A percentile compares a stretch with the other conserved stretches of the same genome.
phyloP scores from a whole-genome alignment of 1,140 invertebrate species.

The Plodia interpunctella region DNA sequence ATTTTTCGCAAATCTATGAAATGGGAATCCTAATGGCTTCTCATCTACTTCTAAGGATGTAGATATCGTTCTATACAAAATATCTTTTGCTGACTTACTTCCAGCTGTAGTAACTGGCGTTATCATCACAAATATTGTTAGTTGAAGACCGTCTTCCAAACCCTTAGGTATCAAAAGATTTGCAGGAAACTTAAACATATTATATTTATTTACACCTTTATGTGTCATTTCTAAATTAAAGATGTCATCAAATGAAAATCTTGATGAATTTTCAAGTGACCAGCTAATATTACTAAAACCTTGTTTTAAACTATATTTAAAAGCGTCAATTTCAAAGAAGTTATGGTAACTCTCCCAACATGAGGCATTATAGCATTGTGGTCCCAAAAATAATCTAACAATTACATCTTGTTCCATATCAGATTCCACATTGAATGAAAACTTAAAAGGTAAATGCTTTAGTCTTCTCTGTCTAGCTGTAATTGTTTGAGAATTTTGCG shows the following conservation, averaged over 20 bases:
- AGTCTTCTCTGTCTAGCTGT: slow-evolving; percentile 72
- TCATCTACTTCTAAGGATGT: slow-evolving; percentile 30
- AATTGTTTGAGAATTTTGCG: slow-evolving; percentile 23
- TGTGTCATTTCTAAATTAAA: slow-evolving; percentile 38
- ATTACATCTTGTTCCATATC: slow-evolving; percentile 61
- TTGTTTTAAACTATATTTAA: slow-evolving; percentile 35
- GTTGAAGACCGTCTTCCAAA: slow-evolving; percentile 45
- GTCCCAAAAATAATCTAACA: slow-evolving; percentile 78
- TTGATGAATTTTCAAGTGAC: slow-evolving; percentile 38
- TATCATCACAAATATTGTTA: slow-evolving; percentile 57
- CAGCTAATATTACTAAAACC: slow-evolving; percentile 48
- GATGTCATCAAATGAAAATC: slow-evolving; percentile 47
- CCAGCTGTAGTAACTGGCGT: slow-evolving; percentile 17
- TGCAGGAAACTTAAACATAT: slow-evolving; percentile 56
- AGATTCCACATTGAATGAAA: slow-evolving; percentile 74
- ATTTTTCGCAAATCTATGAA: slow-evolving; percentile 39
- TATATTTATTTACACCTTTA: slow-evolving; percentile 37
- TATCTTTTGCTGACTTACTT: not conserved
- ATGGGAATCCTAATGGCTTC: slow-evolving; percentile 60
- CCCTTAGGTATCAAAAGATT: slow-evolving; percentile 58
- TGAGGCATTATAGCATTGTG: slow-evolving; percentile 57
- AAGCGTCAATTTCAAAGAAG: slow-evolving; percentile 56
- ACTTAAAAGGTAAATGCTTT: slow-evolving; percentile 77
- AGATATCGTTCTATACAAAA: slow-evolving; percentile 15
- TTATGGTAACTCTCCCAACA: slow-evolving; percentile 46